Conservation (phyloP, 2,113 vertebrate genomes). For the Centropristis striata region DNA sequence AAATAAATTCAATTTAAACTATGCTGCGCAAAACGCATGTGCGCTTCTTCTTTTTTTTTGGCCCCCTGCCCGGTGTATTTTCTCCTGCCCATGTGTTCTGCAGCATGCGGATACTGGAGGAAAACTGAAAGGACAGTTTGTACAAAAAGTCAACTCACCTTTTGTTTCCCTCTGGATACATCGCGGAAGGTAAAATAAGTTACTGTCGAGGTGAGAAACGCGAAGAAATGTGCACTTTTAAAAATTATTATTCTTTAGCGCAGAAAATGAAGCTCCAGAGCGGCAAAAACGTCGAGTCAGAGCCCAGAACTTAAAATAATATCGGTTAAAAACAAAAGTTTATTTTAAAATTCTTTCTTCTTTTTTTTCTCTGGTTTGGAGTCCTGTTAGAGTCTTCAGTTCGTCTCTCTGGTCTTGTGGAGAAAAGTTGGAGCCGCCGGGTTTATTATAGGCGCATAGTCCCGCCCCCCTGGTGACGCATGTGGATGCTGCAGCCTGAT, state of each 20-base stretch:
- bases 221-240: background rate
- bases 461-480: constrained; percentile 20
- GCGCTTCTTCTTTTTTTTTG: background rate
- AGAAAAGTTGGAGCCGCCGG: background rate
- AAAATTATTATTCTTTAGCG: too few species aligned
- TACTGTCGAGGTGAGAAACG: background rate
- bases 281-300: background rate
- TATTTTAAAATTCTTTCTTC: fast-evolving
- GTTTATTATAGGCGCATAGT: constrained; percentile 54
- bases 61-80: background rate
- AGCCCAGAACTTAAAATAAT: background rate
- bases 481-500: constrained; percentile 30
- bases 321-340: background rate
- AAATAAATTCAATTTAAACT: background rate
- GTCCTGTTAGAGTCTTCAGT: background rate
- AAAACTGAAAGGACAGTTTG: background rate
- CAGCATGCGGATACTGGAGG: background rate
- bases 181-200: constrained; percentile 21
- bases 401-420: constrained; percentile 6
- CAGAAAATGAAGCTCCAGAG: constrained; percentile 26
- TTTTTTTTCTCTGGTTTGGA: background rate
- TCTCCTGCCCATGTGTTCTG: constrained; percentile 23
- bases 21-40: background rate
- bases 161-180: constrained; percentile 79
- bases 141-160: constrained; percentile 67